These are phyloP conservation scores for Drosophila subsilvestris DNA, from an alignment of 2,888 invertebrate genomes.

Conservation along the genomic window DNA sequence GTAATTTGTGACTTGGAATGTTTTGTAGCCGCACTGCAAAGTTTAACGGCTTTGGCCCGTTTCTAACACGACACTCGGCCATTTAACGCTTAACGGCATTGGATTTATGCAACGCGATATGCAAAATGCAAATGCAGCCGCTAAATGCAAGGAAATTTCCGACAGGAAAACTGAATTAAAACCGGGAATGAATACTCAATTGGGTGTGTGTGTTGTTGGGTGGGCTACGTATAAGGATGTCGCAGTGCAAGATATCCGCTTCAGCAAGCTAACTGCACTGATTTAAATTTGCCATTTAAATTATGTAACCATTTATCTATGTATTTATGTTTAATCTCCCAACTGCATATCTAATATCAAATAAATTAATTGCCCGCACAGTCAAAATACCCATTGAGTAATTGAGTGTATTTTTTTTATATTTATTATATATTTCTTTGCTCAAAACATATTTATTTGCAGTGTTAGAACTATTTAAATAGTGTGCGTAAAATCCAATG, in stretches of 20 bases:
- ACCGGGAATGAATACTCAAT: constrained; percentile 23
- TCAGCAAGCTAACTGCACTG: too few species aligned
- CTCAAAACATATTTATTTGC: neutral
- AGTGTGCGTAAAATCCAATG: neutral
- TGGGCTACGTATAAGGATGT: too few species aligned
- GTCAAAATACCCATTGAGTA: neutral
- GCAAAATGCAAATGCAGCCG: constrained; percentile 43
- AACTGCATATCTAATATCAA: neutral
- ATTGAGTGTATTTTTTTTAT: neutral
- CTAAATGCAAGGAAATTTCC: constrained; percentile 45
- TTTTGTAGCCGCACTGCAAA: constrained; percentile 33
- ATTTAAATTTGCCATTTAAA: too few species aligned
- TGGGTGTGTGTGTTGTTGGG: neutral
- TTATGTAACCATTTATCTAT: too few species aligned
- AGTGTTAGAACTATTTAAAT: neutral
- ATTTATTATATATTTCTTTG: neutral
- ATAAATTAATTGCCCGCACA: too few species aligned
- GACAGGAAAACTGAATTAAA: constrained; percentile 53
- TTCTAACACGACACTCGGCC: constrained; percentile 46
- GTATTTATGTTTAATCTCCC: neutral
- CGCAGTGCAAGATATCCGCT: too few species aligned
- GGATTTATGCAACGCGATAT: constrained; percentile 58
- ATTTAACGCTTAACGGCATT: constrained; percentile 51
- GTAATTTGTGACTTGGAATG: constrained; percentile 70
- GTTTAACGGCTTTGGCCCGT: constrained; percentile 22